phyloP scores from a whole-genome alignment of 37 sponge, comb jelly and placozoan genomes.

The Haliclona indistincta region DNA sequence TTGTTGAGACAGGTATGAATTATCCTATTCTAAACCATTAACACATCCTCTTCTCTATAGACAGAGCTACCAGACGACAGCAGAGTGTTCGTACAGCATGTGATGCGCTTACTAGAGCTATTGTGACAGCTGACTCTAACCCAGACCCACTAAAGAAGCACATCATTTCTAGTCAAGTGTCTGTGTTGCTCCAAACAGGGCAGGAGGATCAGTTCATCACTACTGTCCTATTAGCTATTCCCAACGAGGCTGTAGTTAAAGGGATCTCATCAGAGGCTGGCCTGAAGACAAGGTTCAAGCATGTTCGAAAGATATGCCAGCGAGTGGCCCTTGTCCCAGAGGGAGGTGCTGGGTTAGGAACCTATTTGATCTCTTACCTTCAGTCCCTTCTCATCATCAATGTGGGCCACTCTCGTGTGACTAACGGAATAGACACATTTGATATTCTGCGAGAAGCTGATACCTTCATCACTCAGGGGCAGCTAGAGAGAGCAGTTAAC shows the following conservation, averaged over 20 bases:
- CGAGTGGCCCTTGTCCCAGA: conserved; percentile 81
- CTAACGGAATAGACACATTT: conserved; percentile 36
- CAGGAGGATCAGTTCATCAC: conserved; percentile 48
- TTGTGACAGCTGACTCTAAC: conserved; percentile 21
- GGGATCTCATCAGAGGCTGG: conserved; percentile 59
- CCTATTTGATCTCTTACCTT: conserved; percentile 60
- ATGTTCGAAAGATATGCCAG: conserved; percentile 51
- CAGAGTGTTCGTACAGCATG: conserved; percentile 64
- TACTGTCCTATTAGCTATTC: conserved; percentile 51
- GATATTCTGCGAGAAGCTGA: conserved; percentile 56
- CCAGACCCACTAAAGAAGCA: conserved; percentile 22
- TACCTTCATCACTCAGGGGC: conserved; percentile 22
- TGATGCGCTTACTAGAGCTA: conserved; percentile 45
- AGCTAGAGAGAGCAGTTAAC: conserved; percentile 68
- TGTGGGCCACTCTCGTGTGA: background rate
- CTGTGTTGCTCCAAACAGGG: conserved; percentile 44
- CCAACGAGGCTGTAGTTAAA: conserved; percentile 33
- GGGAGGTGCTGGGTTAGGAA: conserved; percentile 60
- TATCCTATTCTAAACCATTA: background rate
- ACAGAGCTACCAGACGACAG: conserved; percentile 34
- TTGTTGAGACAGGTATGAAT: conserved; percentile 40
- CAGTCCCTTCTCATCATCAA: conserved; percentile 55
- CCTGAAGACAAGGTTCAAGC: conserved; percentile 56
- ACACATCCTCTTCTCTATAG: conserved; percentile 2
- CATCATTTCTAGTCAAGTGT: conserved; percentile 29